phyloP scores from a whole-genome alignment of 2,113 vertebrate species.

The Callospermophilus lateralis region DNA sequence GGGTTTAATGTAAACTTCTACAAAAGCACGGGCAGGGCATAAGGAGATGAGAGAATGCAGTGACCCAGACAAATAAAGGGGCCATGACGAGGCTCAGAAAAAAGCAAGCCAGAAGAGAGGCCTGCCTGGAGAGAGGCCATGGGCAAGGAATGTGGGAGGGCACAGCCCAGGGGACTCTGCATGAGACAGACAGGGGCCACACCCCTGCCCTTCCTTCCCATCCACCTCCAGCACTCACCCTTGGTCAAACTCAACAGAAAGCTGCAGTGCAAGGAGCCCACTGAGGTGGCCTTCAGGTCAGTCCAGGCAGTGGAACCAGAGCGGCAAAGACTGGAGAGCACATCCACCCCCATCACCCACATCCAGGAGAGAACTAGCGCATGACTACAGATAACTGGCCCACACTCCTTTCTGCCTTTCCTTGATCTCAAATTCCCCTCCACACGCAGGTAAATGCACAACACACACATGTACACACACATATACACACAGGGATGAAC shows the following conservation, averaged over 20 bases:
- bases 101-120: background rate
- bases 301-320: background rate
- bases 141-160: background rate
- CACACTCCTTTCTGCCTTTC: background rate
- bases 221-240: rapidly evolving
- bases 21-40: background rate
- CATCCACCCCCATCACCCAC: background rate
- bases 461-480: background rate
- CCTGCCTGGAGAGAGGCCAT: background rate
- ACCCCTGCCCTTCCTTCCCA: background rate
- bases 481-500: background rate
- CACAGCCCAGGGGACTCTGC: background rate
- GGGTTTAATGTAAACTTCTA: background rate
- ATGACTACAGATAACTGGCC: background rate
- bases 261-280: background rate
- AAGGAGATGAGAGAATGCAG: background rate
- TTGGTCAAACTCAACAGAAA: background rate
- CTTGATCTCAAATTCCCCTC: background rate
- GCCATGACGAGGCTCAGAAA: background rate
- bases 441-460: background rate
- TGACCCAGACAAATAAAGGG: background rate
- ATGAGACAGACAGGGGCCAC: background rate
- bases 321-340: background rate
- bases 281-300: background rate
- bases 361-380: background rate